These are phyloP conservation scores for Atta cephalotes DNA, from an alignment of 1,140 invertebrate species.

Conservation along the genomic window DNA sequence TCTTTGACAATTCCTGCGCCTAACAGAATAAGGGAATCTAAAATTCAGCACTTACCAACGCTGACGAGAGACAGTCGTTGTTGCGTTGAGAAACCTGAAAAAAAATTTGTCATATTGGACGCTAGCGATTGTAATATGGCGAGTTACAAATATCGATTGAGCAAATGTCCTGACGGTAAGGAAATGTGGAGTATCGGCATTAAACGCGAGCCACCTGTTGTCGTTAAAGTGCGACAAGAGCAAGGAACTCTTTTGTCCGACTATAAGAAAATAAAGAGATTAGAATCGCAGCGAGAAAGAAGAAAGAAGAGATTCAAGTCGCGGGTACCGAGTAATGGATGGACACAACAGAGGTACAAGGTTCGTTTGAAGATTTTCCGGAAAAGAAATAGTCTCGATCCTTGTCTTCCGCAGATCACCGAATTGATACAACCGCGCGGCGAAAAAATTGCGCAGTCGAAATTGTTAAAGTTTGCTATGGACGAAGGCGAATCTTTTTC, in stretches of 20 bases:
- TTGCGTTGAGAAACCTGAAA: neutral
- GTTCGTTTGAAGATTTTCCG: slow-evolving; percentile 65
- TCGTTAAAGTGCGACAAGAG: neutral
- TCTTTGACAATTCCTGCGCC: neutral
- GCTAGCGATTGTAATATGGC: slow-evolving; percentile 53
- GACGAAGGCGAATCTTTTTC: neutral
- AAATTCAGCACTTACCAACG: neutral
- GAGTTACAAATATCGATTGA: slow-evolving; percentile 70
- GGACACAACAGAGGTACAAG: slow-evolving; percentile 61
- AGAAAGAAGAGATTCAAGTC: neutral
- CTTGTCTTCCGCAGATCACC: slow-evolving; percentile 19
- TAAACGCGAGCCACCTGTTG: neutral
- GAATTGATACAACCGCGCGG: slow-evolving; percentile 23
- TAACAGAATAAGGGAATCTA: neutral
- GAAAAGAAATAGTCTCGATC: slow-evolving; percentile 52
- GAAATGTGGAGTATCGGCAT: neutral
- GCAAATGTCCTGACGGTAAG: slow-evolving; percentile 66
- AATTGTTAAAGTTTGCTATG: neutral
- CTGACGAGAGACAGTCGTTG: neutral
- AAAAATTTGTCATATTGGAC: slow-evolving; percentile 18
- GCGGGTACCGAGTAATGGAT: neutral
- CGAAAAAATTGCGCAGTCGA: neutral
- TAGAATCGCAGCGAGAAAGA: neutral
- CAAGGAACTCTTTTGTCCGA: too few relatives aligned
- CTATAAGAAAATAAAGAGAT: neutral